phyloP scores from a whole-genome alignment of 2,888 invertebrate genomes.

The Coenonympha arcania region DNA sequence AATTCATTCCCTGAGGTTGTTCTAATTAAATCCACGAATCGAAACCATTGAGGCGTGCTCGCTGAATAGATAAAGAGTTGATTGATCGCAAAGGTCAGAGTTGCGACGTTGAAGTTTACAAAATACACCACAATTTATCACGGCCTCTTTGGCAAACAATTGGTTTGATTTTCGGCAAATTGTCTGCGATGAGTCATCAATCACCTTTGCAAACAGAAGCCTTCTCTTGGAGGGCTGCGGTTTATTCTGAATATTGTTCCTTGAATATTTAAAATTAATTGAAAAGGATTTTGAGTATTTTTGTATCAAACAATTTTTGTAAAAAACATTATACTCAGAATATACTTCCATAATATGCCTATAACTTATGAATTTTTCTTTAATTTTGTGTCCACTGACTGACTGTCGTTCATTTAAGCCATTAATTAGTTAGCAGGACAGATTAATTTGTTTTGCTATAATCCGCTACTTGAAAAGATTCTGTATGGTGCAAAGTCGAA shows the following conservation, averaged over 20 bases:
- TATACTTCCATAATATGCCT: too few species aligned
- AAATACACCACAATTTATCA: constrained; percentile 19
- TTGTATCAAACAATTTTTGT: neutral
- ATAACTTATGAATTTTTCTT: too few species aligned
- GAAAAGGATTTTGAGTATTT: neutral
- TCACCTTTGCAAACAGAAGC: constrained; percentile 11
- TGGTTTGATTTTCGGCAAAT: constrained; percentile 21
- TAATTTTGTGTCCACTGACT: too few species aligned
- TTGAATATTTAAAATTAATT: neutral
- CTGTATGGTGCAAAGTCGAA: too few species aligned
- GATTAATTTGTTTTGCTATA: too few species aligned
- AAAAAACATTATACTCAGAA: too few species aligned
- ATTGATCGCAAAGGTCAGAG: constrained; percentile 11
- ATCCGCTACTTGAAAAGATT: too few species aligned
- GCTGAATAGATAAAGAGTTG: constrained; percentile 4
- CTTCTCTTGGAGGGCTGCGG: neutral
- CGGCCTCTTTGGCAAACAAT: constrained; percentile 14
- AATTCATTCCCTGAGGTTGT: too few species aligned
- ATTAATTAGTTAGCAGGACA: too few species aligned
- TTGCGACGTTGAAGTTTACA: constrained; percentile 3
- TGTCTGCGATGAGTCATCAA: constrained; percentile 15
- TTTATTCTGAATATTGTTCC: neutral
- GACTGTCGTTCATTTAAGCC: too few species aligned
- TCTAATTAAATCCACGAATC: constrained; percentile 9
- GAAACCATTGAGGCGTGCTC: neutral